A percentile compares a stretch with the other conserved stretches of the same genome.
Conservation (phyloP, 2,797 vertebrate genomes). For the Sebastes diploproa region DNA sequence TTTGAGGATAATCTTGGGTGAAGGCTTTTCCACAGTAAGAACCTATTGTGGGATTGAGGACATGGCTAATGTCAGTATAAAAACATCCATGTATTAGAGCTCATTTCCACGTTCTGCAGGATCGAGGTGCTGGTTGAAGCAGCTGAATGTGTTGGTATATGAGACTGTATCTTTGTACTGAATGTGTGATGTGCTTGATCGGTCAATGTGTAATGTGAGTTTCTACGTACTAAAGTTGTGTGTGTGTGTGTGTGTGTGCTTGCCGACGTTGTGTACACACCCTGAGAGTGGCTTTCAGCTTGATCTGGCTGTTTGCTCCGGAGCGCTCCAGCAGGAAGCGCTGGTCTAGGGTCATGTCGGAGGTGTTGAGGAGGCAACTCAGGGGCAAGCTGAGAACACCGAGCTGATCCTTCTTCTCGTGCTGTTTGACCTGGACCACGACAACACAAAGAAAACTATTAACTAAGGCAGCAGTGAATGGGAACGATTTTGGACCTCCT, state of each 20-base stretch:
- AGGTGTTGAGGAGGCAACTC: constrained; percentile 80
- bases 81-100: background rate
- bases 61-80: background rate
- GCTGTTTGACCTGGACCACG: constrained; percentile 86
- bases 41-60: constrained; percentile 58
- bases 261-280: constrained; percentile 66
- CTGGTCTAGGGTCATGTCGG: constrained; percentile 88
- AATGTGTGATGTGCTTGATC: background rate
- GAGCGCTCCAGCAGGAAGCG: constrained; percentile 89
- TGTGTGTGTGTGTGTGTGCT: background rate
- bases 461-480: background rate
- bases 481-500: background rate
- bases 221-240: background rate
- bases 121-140: background rate
- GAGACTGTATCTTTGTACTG: background rate
- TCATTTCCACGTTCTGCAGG: background rate
- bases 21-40: constrained; percentile 62
- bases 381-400: constrained; percentile 85
- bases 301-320: constrained; percentile 89
- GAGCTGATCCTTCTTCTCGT: constrained; percentile 85
- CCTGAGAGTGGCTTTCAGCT: constrained; percentile 90
- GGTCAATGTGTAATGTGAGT: no score
- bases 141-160: background rate
- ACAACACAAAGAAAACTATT: background rate
- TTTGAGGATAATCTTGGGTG: constrained; percentile 50